Evolutionary conservation across 2,888 invertebrate genomes (phyloP).

Genomic region (Scaptomyza caliginosa): DNA sequence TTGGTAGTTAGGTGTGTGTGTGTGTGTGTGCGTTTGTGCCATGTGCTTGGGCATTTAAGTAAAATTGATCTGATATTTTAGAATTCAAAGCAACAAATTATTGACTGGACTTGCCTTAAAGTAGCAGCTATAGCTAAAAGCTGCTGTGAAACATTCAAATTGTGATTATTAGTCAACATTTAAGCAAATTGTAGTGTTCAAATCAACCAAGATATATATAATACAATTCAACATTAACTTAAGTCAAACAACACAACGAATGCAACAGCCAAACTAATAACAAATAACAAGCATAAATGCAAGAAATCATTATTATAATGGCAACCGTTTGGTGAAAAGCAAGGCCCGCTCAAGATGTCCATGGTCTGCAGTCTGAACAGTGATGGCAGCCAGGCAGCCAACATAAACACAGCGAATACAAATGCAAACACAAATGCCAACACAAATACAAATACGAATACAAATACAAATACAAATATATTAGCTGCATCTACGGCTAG

Average conservation of each 20-base stretch:
- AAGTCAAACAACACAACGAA: slow-evolving; percentile 3
- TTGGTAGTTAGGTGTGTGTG: too few relatives aligned
- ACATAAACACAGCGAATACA: slow-evolving; percentile 14
- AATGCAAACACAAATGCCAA: slow-evolving; percentile 12
- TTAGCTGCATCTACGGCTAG: slow-evolving; percentile 9
- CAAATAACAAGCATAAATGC: too few relatives aligned
- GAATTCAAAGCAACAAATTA: slow-evolving; percentile 38
- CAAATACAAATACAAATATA: slow-evolving; percentile 12
- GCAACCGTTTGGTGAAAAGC: slow-evolving; percentile 17
- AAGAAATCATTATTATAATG: slow-evolving; percentile 10
- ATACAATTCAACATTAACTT: background rate
- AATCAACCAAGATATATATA: slow-evolving; percentile 21
- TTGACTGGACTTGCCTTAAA: slow-evolving; percentile 74
- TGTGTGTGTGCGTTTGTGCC: slow-evolving; percentile 5
- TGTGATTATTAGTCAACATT: slow-evolving; percentile 74
- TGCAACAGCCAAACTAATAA: slow-evolving; percentile 6
- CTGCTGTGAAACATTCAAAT: slow-evolving; percentile 50
- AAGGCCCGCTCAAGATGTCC: slow-evolving; percentile 65
- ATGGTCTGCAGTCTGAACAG: slow-evolving; percentile 76
- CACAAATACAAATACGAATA: slow-evolving; percentile 2
- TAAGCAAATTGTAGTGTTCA: slow-evolving; percentile 40
- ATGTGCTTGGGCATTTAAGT: background rate
- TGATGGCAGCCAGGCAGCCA: slow-evolving; percentile 57
- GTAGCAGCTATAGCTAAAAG: slow-evolving; percentile 59
- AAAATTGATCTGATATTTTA: background rate